phyloP scores from a whole-genome alignment of 2,113 vertebrate genomes.

The Gila orcuttii region DNA sequence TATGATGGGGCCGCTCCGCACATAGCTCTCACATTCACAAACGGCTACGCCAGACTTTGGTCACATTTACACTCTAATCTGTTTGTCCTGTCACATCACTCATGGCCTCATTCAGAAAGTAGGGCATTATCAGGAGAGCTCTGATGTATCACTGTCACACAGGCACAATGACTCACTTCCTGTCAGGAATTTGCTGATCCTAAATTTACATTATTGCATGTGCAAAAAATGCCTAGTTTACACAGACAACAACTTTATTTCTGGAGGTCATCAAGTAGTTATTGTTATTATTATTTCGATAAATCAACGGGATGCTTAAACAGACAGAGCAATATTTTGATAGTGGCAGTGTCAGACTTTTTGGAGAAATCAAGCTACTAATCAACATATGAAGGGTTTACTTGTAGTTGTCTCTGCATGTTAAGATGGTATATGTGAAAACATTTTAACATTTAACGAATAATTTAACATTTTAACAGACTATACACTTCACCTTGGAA shows the following conservation, averaged over 20 bases:
- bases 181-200: not conserved
- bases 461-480: not conserved
- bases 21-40: not conserved
- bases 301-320: conserved; percentile 1
- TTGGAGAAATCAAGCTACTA: not conserved
- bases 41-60: not conserved
- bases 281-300: not conserved
- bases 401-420: not conserved
- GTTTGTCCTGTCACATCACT: conserved; percentile 6
- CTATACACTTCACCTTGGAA: not conserved
- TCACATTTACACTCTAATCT: conserved; percentile 7
- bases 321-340: conserved; percentile 17
- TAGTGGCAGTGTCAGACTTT: not conserved
- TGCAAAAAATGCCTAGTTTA: not conserved
- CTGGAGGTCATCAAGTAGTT: not conserved
- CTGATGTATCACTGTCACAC: not conserved
- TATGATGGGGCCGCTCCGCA: not conserved
- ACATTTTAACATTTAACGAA: not conserved
- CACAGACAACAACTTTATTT: not conserved
- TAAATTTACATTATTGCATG: not conserved
- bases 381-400: not conserved
- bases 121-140: conserved; percentile 8
- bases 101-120: not conserved
- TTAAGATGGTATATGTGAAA: not conserved
- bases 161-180: not conserved